Evolutionary conservation across 2,888 invertebrate genomes (phyloP).

Genomic region (Clunio marinus): DNA sequence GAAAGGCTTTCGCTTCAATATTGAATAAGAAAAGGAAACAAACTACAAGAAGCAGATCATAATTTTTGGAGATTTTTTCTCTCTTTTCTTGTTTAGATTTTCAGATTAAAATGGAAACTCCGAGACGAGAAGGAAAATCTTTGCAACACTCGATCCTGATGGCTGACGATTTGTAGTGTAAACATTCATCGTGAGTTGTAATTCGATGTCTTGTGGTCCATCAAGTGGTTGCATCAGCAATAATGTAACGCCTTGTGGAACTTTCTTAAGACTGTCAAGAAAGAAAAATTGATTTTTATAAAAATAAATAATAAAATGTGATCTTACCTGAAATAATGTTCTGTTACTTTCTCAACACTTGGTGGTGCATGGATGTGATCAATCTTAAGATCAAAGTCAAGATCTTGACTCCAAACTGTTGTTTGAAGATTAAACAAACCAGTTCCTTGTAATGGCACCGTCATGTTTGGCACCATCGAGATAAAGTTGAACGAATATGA

Average conservation of each 20-base stretch:
- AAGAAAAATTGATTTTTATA: slow-evolving; percentile 43
- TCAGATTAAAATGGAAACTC: slow-evolving; percentile 67
- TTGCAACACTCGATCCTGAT: slow-evolving; percentile 78
- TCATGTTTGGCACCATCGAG: slow-evolving; percentile 80
- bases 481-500: slow-evolving; percentile 92
- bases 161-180: slow-evolving; percentile 60
- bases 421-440: slow-evolving; percentile 87
- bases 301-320: not conserved
- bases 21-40: not conserved
- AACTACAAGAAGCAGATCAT: not conserved
- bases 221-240: slow-evolving; percentile 67
- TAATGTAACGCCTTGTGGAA: slow-evolving; percentile 69
- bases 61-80: not conserved
- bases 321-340: slow-evolving; percentile 57
- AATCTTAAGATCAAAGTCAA: slow-evolving; percentile 72
- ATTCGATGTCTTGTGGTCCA: slow-evolving; percentile 87
- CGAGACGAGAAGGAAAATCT: slow-evolving; percentile 79
- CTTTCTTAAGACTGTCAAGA: slow-evolving; percentile 52
- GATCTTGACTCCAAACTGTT: slow-evolving; percentile 66
- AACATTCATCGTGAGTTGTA: slow-evolving; percentile 82
- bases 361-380: slow-evolving; percentile 62
- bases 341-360: slow-evolving; percentile 56
- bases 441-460: slow-evolving; percentile 57
- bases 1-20: too few species aligned
- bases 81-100: not conserved